These are phyloP conservation scores for Standfussiana lucernea DNA, from an alignment of 2,888 invertebrate species.

Conservation along the genomic window DNA sequence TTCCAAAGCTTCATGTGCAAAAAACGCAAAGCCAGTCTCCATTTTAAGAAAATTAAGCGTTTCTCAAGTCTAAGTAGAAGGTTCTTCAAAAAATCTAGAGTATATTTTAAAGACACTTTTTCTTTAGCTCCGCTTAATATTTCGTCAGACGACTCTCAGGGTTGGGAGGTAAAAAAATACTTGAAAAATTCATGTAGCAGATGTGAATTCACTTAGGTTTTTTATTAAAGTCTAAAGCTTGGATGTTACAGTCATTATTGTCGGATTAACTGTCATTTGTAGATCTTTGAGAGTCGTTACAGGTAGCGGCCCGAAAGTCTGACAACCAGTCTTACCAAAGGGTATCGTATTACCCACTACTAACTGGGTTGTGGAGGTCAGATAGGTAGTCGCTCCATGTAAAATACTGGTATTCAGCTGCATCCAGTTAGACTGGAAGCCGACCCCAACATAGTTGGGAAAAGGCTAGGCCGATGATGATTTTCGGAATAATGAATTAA, in stretches of 20 bases:
- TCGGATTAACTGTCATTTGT: not conserved
- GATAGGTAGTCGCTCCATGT: not conserved
- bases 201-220: conserved; percentile 47
- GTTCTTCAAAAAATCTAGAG: conserved; percentile 53
- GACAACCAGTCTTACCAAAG: not conserved
- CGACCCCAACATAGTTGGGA: not conserved
- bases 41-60: conserved; percentile 55
- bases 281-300: not conserved
- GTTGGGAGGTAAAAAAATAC: conserved; percentile 52
- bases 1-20: conserved; percentile 2
- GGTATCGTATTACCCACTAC: not conserved
- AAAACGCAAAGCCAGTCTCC: conserved; percentile 20
- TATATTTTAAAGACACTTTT: conserved; percentile 58
- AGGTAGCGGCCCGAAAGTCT: not conserved
- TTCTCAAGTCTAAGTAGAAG: conserved; percentile 35
- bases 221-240: conserved; percentile 28
- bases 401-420: not conserved
- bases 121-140: conserved; percentile 51
- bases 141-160: conserved; percentile 40
- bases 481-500: not conserved
- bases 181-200: conserved; percentile 55
- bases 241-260: conserved; percentile 1
- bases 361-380: not conserved
- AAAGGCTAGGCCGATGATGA: not conserved
- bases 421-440: not conserved